Base-by-base conservation (phyloP, 2,888 invertebrate genomes). In the Chaitophorus viminalis region DNA sequence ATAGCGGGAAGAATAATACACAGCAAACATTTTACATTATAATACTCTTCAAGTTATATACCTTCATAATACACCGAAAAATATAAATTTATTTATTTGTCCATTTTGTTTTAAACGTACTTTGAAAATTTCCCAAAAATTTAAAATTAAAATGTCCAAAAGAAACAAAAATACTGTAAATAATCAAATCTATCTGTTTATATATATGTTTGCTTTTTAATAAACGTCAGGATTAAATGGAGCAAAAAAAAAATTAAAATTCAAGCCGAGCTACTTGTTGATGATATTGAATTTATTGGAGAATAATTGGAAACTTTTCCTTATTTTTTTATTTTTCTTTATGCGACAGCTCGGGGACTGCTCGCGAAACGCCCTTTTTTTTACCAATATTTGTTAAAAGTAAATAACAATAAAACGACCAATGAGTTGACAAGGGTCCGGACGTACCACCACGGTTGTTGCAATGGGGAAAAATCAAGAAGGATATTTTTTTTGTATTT, bases 381-480 rank as follows among this genome's bases (percentile, higher is more conserved):
- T 87, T 79, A 74, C 79, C 79, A 81, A 87, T 87, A 87, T 87
- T 81, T 87, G 87, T 87, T 81, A 87, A 87, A 87, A 87, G 87
- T 87, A 87, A 87, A 87, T 81, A 87, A 87, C 87, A 87, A 87
- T 87, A 87, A 86, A 87, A 87, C 87, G 79, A 87, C 87, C 87
- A 87, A 87, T 87, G 87, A 81, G 72, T 87, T 87, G 87, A 87
- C 87, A 87, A 87, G 87, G 87, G 87, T 87, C 65, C 87, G 86
- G 31, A 29, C 25, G 72, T 70, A 21, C 77, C 70, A 78, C 86
- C 36, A n/a, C 68, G 60, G 54, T 72, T 11, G 79, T 72, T 75
- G 87, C 54, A n/a, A 17, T 31, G 60, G 39, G 46, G 39, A 60
- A 87, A 81, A 74, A 72, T 87, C 74, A 60, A 86, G 78, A 79